Percentiles rank a stretch among this genome's conserved stretches.
These are phyloP conservation scores for Andrena camellia DNA, from an alignment of 2,888 invertebrate genomes.

Conservation along the genomic window DNA sequence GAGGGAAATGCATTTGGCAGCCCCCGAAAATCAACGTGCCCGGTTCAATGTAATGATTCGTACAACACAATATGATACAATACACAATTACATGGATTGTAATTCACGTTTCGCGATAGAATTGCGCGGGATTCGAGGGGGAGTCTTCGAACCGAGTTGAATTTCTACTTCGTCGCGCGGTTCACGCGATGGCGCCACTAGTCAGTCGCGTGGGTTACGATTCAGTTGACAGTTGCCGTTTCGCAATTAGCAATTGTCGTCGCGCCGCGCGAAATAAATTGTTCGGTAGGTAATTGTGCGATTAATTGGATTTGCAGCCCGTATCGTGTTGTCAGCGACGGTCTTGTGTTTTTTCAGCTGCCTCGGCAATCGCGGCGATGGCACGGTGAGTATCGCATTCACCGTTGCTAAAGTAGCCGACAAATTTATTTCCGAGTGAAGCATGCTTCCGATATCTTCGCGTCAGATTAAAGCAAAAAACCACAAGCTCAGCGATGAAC, in stretches of 20 bases:
- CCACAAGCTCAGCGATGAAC: neutral
- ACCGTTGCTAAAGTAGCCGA: neutral
- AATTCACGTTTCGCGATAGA: neutral
- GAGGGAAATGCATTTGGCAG: neutral
- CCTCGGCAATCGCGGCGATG: neutral
- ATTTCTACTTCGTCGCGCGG: slow-evolving; percentile 14
- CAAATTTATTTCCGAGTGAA: neutral
- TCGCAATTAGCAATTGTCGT: neutral
- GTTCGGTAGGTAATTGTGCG: neutral
- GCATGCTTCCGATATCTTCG: neutral
- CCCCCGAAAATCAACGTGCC: too few relatives aligned
- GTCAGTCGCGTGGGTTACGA: neutral
- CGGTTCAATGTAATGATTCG: accelerated
- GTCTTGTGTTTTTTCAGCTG: neutral
- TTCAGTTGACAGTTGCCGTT: slow-evolving; percentile 21
- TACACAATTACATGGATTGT: neutral
- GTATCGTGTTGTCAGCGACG: neutral
- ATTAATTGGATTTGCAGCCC: neutral
- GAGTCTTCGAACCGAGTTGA: neutral
- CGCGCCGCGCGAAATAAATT: neutral
- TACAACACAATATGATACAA: neutral
- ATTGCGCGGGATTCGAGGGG: neutral
- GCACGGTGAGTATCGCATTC: neutral
- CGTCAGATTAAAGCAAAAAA: neutral
- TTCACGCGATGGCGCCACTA: slow-evolving; percentile 49